Base-by-base conservation (phyloP, 2,797 vertebrate genomes). In the Myotis planiceps region DNA sequence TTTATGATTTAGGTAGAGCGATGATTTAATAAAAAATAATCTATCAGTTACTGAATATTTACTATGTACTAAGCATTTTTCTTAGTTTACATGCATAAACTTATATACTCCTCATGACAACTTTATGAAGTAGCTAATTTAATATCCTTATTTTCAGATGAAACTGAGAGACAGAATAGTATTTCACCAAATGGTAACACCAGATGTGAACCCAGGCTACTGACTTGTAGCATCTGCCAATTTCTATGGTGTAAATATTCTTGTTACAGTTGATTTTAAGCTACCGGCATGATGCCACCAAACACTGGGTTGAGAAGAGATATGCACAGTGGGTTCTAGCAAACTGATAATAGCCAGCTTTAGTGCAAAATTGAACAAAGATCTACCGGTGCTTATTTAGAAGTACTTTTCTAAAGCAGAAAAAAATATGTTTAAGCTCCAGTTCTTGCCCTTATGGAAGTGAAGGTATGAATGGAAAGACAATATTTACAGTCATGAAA, bases 101-200 rank as follows among this genome's bases (percentile, higher is more conserved):
- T 60, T 60, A 29, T 60, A 29, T 60, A 29, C 25, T 58, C 23
- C 78, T 53, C 19, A 69, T 5, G 68, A 78, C 6, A 63, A 63
- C 21, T 80, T 93, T 88, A 34, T 53, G 21, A 87, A 75, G 29
- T n/a, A 87, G 55, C 25, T 78, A 37, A 95, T 93, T 89, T 49
- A 75, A 49, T 45, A 85, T 76, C 66, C 29, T 39, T 9, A 69
- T 84, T 88, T 95, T 90, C 14, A 82, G 58, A 74, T 51, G 8
- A 92, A 83, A 90, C 19, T 78, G 47, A 78, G 42, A 76, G 27
- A 63, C 2, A 55, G 18, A 74, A 32, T 58, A 45, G 1, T 65
- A 42, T 18, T 39, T 80, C 51, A 63, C 4, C 34, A 37, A 39
- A 65, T 29, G 16, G 10, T 45, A 58, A 91, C 37, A 47, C 27